Evolutionary conservation across 1,140 invertebrate species (phyloP), one percentile per base, ranked within the genome.

Genomic region (Thaumatotibia leucotreta): DNA sequence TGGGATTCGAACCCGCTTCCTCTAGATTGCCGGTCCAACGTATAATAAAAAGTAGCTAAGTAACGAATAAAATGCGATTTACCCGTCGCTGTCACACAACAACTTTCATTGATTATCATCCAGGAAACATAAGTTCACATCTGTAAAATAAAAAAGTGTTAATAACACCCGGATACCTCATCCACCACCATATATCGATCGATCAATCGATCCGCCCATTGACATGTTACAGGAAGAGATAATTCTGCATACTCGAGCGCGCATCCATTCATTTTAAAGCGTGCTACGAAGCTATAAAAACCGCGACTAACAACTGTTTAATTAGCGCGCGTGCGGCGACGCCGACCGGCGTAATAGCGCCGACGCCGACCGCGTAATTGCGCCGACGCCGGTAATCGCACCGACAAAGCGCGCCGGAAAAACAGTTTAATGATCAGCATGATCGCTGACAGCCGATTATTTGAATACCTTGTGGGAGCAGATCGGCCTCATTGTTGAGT

Each of bases 351-450:
- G 50, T 52, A 52, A 52, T 52, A 24, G 50, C 50, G 50, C 50
- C 50, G 20, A 27, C 50, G 50, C 50, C 50, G 22, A 52, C 4
- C 31, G 31, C 31, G 31, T 32, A 32, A 32, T 32, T 32, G 31
- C 31, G 31, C 31, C 10, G 31, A 32, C 4, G 31, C 23, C 6
- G 9, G 50, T 54, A 54, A 24, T 23, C 50, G 50, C 52, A 24
- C 52, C 52, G 52, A 29, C 52, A 58, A 58, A 58, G 52, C 52
- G 52, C 39, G 39, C 39, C 39, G 39, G 17, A 45, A 45, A 45
- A 45, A 45, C 39, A 8, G 20, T 17, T 20, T 45, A 45, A 20
- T 45, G 39, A 45, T 45, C 39, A 45, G 20, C 20, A 17, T 2
- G 39, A 45, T 45, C 39, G 39, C 39, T 45, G 39, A 45, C 39